Conservation (phyloP, 2,113 vertebrate species). For the Bubo bubo region DNA sequence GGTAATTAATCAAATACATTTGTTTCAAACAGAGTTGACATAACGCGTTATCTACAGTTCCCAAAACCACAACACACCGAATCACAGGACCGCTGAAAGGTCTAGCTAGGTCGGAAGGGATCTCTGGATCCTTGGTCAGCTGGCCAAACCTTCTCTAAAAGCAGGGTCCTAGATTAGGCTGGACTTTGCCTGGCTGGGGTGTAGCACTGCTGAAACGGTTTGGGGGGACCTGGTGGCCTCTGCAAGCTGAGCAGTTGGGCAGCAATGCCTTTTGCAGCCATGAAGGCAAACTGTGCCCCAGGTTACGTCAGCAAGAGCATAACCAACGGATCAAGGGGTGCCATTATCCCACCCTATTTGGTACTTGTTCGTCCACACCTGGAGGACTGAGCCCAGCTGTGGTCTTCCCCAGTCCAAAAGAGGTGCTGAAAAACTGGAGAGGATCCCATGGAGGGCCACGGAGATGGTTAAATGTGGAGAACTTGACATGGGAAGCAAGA, state of each 20-base stretch:
- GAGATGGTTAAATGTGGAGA: neutral
- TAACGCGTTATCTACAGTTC: neutral
- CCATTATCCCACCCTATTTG: too few species aligned
- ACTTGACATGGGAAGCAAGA: neutral
- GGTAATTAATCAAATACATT: neutral
- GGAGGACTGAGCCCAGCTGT: neutral
- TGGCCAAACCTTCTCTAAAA: neutral
- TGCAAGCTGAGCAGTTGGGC: neutral
- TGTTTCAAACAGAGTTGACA: neutral
- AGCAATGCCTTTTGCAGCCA: neutral
- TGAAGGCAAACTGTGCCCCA: neutral
- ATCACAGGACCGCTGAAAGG: neutral
- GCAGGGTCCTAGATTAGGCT: neutral
- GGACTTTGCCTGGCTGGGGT: neutral
- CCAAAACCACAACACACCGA: neutral
- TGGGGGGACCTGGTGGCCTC: neutral
- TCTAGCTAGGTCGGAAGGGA: neutral
- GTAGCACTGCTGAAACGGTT: fast-evolving
- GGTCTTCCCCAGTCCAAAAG: neutral
- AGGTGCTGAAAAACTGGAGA: neutral
- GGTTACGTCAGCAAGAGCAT: neutral
- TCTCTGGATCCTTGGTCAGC: neutral
- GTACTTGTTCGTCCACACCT: too few species aligned
- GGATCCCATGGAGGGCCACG: too few species aligned
- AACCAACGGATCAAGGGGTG: neutral